These are phyloP conservation scores for Zoroaster sp. DNA, from an alignment of 53 echinoderm and acorn worm genomes.

Conservation along the genomic window DNA sequence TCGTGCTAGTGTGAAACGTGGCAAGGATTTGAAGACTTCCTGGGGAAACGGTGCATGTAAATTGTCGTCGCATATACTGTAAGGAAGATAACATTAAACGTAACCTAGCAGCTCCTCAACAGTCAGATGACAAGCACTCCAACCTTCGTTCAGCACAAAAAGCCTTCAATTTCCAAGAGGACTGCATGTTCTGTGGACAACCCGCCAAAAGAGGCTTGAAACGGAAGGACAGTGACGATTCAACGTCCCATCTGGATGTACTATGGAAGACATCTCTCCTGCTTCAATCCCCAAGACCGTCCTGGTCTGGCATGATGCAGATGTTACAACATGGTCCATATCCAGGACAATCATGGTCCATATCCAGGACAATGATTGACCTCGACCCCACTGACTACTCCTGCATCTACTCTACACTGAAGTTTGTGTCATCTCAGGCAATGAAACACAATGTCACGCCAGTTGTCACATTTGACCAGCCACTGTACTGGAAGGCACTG, in stretches of 20 bases:
- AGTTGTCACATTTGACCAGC: conserved; percentile 64
- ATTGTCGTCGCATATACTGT: background rate
- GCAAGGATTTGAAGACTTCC: no score
- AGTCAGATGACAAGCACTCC: no score
- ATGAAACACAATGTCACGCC: conserved; percentile 16
- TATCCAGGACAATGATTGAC: conserved; percentile 62
- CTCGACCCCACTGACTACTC: conserved; percentile 46
- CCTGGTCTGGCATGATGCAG: conserved; percentile 49
- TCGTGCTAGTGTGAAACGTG: no score
- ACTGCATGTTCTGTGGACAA: no score
- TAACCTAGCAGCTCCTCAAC: no score
- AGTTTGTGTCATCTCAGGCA: conserved; percentile 44
- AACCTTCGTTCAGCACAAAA: no score
- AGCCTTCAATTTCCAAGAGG: no score
- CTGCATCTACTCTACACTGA: conserved; percentile 19
- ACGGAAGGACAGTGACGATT: background rate
- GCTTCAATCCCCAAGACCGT: conserved; percentile 13
- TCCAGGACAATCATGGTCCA: conserved; percentile 56
- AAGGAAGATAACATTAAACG: background rate
- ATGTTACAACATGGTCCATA: background rate
- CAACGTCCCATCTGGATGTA: conserved; percentile 38
- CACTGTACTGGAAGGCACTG: conserved; percentile 61
- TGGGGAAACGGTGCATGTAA: background rate
- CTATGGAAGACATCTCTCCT: conserved; percentile 43
- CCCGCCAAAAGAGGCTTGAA: no score